Conservation (phyloP, 1,140 invertebrate species). For the Kradibia gibbosae region DNA sequence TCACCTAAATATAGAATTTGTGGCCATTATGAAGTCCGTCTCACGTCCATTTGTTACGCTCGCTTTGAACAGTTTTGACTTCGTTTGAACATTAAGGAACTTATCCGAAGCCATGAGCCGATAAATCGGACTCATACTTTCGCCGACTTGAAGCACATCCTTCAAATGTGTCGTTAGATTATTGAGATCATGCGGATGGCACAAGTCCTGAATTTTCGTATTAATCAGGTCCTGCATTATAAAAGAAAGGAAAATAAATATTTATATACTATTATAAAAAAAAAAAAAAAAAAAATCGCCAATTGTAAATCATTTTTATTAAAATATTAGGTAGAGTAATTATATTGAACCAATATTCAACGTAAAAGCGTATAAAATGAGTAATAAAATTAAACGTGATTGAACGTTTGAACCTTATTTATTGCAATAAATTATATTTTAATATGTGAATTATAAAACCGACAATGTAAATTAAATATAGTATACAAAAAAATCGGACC, state of each 20-base stretch:
- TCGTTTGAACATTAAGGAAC: constrained; percentile 89
- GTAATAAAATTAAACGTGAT: too few species aligned
- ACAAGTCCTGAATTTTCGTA: constrained; percentile 82
- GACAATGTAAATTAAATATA: too few species aligned
- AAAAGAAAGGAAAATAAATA: constrained; percentile 7
- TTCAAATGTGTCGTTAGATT: constrained; percentile 83
- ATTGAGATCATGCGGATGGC: constrained; percentile 82
- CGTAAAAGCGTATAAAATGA: too few species aligned
- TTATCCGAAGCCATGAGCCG: constrained; percentile 82
- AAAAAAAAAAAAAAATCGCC: too few species aligned
- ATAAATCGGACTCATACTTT: constrained; percentile 83
- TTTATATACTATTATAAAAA: background rate
- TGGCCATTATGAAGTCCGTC: constrained; percentile 92
- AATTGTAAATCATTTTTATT: too few species aligned
- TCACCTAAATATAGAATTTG: constrained; percentile 87
- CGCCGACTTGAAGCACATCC: constrained; percentile 80
- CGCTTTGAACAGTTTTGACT: constrained; percentile 87
- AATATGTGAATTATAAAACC: too few species aligned
- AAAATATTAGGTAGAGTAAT: too few species aligned
- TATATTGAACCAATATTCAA: too few species aligned
- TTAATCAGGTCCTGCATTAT: constrained; percentile 77
- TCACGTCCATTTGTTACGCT: constrained; percentile 78
- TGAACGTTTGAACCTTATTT: too few species aligned
- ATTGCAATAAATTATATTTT: too few species aligned
- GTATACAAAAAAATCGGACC: too few species aligned